Evolutionary conservation across 2,113 vertebrate genomes (phyloP).

Genomic region (Istiophorus platypterus): DNA sequence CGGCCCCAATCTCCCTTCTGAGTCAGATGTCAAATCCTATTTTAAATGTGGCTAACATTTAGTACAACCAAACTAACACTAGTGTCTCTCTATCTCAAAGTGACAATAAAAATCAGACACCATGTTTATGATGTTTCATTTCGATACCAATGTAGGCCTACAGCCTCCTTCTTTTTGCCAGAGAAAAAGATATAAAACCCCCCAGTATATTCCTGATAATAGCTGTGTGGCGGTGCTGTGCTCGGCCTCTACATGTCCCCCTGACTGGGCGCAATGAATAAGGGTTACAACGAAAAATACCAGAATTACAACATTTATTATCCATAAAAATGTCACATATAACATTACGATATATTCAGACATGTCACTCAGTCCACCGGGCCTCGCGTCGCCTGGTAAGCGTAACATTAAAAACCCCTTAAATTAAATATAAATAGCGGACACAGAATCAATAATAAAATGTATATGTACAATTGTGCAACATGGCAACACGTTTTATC

Average conservation of each 20-base stretch:
- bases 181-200: slow-evolving; percentile 45
- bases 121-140: slow-evolving; percentile 35
- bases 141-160: slow-evolving; percentile 65
- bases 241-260: slow-evolving; percentile 1
- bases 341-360: slow-evolving; percentile 64
- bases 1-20: too few relatives aligned
- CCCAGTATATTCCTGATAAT: slow-evolving; percentile 1
- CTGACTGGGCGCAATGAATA: background rate
- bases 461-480: slow-evolving; percentile 88
- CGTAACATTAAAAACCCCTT: slow-evolving; percentile 62
- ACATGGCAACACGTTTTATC: slow-evolving; percentile 87
- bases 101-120: slow-evolving; percentile 22
- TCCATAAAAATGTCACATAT: slow-evolving; percentile 62
- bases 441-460: slow-evolving; percentile 76
- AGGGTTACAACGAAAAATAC: slow-evolving; percentile 5
- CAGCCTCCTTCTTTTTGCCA: slow-evolving; percentile 46
- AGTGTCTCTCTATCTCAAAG: too few relatives aligned
- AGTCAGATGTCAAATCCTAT: background rate
- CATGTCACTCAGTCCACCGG: slow-evolving; percentile 26
- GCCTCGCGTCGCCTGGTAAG: slow-evolving; percentile 14
- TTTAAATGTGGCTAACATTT: too few relatives aligned
- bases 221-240: background rate
- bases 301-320: slow-evolving; percentile 75
- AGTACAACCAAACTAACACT: too few relatives aligned
- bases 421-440: slow-evolving; percentile 88